Base-by-base conservation (phyloP, 1,140 invertebrate species). In the Scaptomyza graminum region DNA sequence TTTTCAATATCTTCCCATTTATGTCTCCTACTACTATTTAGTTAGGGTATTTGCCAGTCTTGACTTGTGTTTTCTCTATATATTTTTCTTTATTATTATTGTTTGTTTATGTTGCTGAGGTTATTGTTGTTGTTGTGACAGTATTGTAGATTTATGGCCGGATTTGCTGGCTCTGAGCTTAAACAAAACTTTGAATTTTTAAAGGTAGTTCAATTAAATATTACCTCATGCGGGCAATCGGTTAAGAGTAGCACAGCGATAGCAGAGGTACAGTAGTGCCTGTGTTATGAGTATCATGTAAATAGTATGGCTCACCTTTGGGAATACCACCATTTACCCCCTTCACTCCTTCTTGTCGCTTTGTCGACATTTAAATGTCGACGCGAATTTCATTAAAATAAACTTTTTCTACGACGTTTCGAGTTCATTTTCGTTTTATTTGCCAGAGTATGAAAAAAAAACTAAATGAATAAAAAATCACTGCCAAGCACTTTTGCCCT, bases 341-440 rank as follows among this genome's bases (percentile, higher is more conserved):
- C 6, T 22, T 25, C n/a, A 28, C n/a, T 3, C 22, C 49, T 15
- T 12, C 37, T 41, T n/a, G 1, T 41, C 37, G 41, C 55, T 15
- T 41, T 47, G 67, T 49, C 61, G 67, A 69, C 82, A 66, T 87
- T 87, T 79, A 85, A 85, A 85, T 85, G 82, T 82, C 82, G 82
- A 79, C 85, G 82, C 83, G 78, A 85, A 82, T 85, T 85, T 85
- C 82, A 85, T 85, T 85, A 85, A 87, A 87, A 88, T 79, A 87
- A 88, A 87, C 83, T 87, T 87, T 85, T 87, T 82, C 83, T 67
- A 82, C 82, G 72, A 65, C 57, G 51, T 81, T 55, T 71, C 77
- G 78, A 87, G 82, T 87, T 82, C 83, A 87, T 87, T 82, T 88
- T 87, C 82, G 60, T 87, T 87, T 87, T 87, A 88, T 87, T 87